Conservation (phyloP, 2,797 vertebrate genomes). For the Chaenodraco wilsoni region DNA sequence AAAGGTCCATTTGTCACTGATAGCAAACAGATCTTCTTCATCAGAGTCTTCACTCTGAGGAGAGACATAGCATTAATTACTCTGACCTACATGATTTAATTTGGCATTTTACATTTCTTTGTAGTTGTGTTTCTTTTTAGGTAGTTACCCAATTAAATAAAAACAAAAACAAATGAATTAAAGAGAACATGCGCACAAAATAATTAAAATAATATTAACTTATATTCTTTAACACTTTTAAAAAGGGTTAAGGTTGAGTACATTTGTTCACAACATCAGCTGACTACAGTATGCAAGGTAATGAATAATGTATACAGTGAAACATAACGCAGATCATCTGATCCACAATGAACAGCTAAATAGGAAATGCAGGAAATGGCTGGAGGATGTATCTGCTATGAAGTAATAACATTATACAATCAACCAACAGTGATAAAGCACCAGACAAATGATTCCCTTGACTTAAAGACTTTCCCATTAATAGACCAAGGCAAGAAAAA, state of each 20-base stretch:
- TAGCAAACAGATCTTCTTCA: conserved; percentile 96
- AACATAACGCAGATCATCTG: conserved; percentile 15
- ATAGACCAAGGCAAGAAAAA: conserved; percentile 48
- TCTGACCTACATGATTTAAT: conserved; percentile 15
- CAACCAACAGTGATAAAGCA: conserved; percentile 55
- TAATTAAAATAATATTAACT: too few species aligned
- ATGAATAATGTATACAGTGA: neutral
- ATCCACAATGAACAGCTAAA: conserved; percentile 15
- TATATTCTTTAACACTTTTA: too few species aligned
- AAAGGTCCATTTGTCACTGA: conserved; percentile 99
- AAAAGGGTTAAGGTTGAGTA: too few species aligned
- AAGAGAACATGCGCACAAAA: neutral
- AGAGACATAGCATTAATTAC: conserved; percentile 20
- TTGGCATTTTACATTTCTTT: neutral
- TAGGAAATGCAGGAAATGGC: conserved; percentile 37
- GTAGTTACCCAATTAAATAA: neutral
- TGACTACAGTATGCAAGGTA: neutral
- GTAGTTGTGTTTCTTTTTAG: conserved; percentile 1
- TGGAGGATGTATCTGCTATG: conserved; percentile 42
- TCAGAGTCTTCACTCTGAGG: conserved; percentile 96
- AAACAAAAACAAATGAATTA: conserved; percentile 5
- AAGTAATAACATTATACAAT: conserved; percentile 49
- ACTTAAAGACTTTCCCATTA: conserved; percentile 45
- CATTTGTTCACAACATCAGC: neutral
- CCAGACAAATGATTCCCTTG: conserved; percentile 47